phyloP scores from a whole-genome alignment of 2,113 vertebrate genomes.

The Aptenodytes patagonicus region DNA sequence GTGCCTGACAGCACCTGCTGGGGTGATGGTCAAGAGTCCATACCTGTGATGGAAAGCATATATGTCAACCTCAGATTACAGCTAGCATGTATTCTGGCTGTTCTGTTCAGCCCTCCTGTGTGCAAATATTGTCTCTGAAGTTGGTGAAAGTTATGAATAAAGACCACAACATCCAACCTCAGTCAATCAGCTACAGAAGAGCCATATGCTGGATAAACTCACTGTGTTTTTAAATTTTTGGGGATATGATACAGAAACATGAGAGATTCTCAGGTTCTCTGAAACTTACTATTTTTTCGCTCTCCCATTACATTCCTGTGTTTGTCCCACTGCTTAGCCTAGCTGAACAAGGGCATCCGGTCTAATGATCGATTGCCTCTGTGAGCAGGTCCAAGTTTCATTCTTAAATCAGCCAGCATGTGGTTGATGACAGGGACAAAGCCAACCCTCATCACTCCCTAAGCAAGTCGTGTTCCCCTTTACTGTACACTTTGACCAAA shows the following conservation, averaged over 20 bases:
- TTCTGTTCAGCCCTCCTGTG: not conserved
- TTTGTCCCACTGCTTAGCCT: not conserved
- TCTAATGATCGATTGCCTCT: not conserved
- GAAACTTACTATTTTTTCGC: not conserved
- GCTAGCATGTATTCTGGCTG: not conserved
- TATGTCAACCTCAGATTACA: not conserved
- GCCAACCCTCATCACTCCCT: not conserved
- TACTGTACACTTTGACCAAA: not conserved
- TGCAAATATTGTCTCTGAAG: not conserved
- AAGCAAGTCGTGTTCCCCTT: conserved; percentile 3
- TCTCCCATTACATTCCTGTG: not conserved
- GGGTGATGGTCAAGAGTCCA: not conserved
- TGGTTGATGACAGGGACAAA: conserved; percentile 42
- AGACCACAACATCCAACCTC: not conserved
- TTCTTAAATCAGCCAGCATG: conserved; percentile 35
- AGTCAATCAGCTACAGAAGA: not conserved
- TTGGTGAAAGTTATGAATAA: not conserved
- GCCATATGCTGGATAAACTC: not conserved
- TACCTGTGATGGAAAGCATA: not conserved
- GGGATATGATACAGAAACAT: not conserved
- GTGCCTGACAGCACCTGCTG: not conserved
- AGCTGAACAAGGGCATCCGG: not conserved
- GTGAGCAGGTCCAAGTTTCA: not conserved
- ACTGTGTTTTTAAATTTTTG: not conserved
- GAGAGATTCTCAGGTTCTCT: not conserved